Evolutionary conservation across 2,797 vertebrate genomes (phyloP).

Genomic region (Nothura maculosa): DNA sequence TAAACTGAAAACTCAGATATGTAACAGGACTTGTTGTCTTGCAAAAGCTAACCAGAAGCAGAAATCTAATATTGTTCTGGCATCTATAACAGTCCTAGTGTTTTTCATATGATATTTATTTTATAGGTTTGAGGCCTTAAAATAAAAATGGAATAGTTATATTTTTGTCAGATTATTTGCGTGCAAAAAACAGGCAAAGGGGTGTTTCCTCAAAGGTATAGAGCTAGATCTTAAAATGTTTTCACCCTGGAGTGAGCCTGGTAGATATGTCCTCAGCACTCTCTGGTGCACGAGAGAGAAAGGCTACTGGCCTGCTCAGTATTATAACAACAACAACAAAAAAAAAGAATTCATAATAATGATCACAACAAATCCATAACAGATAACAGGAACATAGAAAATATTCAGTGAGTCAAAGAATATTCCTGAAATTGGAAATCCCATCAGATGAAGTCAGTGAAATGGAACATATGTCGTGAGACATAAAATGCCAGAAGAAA

Average conservation of each 20-base stretch:
- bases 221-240: not conserved
- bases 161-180: not conserved
- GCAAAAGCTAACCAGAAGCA: not conserved
- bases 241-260: not conserved
- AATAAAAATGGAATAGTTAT: not conserved
- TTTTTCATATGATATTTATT: not conserved
- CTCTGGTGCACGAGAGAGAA: not conserved
- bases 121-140: not conserved
- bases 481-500: conserved; percentile 37
- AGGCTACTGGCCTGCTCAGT: not conserved
- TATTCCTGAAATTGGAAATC: conserved; percentile 42
- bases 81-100: not conserved
- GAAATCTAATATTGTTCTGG: not conserved
- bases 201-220: not conserved
- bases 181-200: not conserved
- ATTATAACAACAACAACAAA: not conserved
- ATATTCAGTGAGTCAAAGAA: not conserved
- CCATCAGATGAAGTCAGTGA: conserved; percentile 31
- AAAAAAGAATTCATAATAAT: not conserved
- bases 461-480: conserved; percentile 54
- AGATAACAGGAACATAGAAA: not conserved
- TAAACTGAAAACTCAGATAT: not conserved
- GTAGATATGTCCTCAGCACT: not conserved
- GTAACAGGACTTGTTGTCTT: not conserved
- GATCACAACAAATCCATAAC: not conserved